phyloP scores from a whole-genome alignment of 2,797 vertebrate species.

The Echeneis naucrates region DNA sequence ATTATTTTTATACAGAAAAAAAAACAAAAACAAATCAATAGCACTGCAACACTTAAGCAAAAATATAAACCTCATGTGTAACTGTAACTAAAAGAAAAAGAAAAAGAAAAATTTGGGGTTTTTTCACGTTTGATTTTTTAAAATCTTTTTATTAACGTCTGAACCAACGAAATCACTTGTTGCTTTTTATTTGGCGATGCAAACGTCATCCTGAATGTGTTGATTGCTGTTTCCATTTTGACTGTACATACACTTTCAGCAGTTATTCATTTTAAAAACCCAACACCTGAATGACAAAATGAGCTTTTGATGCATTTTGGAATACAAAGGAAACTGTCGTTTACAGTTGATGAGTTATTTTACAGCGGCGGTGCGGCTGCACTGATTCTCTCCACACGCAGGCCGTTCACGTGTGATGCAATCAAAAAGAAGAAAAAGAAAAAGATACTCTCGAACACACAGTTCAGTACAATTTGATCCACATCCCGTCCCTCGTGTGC shows the following conservation, averaged over 20 bases:
- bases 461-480: slow-evolving; percentile 1
- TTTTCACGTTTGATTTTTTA: slow-evolving; percentile 15
- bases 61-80: slow-evolving; percentile 66
- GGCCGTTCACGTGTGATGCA: slow-evolving; percentile 36
- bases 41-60: slow-evolving; percentile 51
- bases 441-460: slow-evolving; percentile 1
- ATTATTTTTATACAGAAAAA: slow-evolving; percentile 30
- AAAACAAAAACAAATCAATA: slow-evolving; percentile 57
- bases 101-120: slow-evolving; percentile 25
- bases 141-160: slow-evolving; percentile 34
- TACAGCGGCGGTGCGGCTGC: slow-evolving; percentile 80
- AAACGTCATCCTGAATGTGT: slow-evolving; percentile 51
- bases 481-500: neutral
- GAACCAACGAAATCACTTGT: slow-evolving; percentile 46
- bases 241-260: slow-evolving; percentile 56
- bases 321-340: slow-evolving; percentile 41
- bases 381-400: slow-evolving; percentile 30
- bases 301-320: slow-evolving; percentile 19
- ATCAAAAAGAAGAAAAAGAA: neutral
- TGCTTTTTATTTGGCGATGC: slow-evolving; percentile 46
- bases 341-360: slow-evolving; percentile 60
- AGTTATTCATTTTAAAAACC: slow-evolving; percentile 32
- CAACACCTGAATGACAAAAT: slow-evolving; percentile 50
- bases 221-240: slow-evolving; percentile 47
- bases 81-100: slow-evolving; percentile 35